Base-by-base conservation (phyloP, 2,113 vertebrate genomes). In the Istiophorus platypterus region DNA sequence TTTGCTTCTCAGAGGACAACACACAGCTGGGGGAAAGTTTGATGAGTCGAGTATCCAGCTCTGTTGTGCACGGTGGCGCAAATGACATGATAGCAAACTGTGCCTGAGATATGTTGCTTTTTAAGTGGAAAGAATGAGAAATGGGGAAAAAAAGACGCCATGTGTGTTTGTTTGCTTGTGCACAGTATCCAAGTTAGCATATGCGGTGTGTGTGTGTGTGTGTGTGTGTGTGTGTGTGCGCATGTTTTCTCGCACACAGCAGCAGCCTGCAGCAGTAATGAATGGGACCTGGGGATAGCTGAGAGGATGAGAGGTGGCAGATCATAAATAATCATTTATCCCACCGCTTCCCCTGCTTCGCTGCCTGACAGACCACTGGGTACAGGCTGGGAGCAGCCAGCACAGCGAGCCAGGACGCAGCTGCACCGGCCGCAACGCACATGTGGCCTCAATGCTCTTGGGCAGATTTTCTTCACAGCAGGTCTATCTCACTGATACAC, bases 261-360 rank as follows among this genome's bases (percentile, higher is more conserved):
- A 86, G 89, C 91, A 94, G 92, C 93, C 94, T 94, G 93, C 91
- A 91, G 87, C 89, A 85, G 89, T 96, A 96, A 96, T 95, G 93
- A 95, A 94, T 92, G 90, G 92, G 89, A 88, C 89, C 91, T 89
- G 91, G 92, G 93, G 93, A 94, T 91, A 87, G 94, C 91, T 90
- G 90, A 93, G 92, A 93, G 93, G 94, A 94, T 94, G 89, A 90
- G 92, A 93, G 93, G 94, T 94, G 94, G 91, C 94, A 94, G 92
- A 95, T 96, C 95, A 95, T 96, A 95, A 95, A 96, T 95, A 96
- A 96, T 95, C 92, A 95, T 95, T 95, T 95, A 94, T 95, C 93
- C 91, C 73, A 78, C 87, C 83, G 89, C 91, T 94, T 92, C 92
- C 90, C 91, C 85, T 81, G 90, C 88, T 87, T 81, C 85, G 61